Percentiles rank a stretch among this genome's conserved stretches.
These are phyloP conservation scores for Peromyscus nudipes DNA, from an alignment of 2,797 vertebrate genomes.

Conservation along the genomic window DNA sequence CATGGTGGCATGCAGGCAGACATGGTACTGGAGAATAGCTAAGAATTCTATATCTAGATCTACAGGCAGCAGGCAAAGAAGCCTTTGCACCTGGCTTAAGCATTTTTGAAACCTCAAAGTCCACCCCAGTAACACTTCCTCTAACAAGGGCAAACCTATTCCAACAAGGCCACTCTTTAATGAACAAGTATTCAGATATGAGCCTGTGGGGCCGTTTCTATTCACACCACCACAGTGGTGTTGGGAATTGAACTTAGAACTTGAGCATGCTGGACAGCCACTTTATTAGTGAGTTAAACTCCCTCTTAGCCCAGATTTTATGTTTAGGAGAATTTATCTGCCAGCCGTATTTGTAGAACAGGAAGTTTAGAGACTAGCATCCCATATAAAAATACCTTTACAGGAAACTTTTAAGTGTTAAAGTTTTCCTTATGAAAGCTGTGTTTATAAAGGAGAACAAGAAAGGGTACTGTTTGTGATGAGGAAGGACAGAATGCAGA, in stretches of 20 bases:
- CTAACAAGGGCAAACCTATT: not conserved
- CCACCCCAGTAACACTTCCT: not conserved
- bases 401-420: slow-evolving; percentile 6
- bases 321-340: slow-evolving; percentile 15
- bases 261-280: not conserved
- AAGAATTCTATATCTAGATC: not conserved
- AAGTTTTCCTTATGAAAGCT: not conserved
- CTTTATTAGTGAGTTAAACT: not conserved
- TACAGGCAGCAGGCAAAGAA: not conserved
- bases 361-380: slow-evolving; percentile 24
- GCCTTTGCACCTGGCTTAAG: not conserved
- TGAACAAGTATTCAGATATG: not conserved
- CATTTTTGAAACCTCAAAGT: not conserved
- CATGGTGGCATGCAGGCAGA: not conserved
- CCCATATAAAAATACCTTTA: slow-evolving; percentile 45
- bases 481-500: not conserved
- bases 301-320: not conserved
- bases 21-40: not conserved
- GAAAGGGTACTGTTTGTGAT: not conserved
- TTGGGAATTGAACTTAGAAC: not conserved
- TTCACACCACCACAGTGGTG: not conserved
- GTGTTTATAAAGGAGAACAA: not conserved
- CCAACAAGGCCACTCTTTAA: not conserved
- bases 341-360: not conserved
- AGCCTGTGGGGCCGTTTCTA: not conserved